Evolutionary conservation across 2,888 invertebrate species (phyloP).

Genomic region (Pristionchus fissidentatus): DNA sequence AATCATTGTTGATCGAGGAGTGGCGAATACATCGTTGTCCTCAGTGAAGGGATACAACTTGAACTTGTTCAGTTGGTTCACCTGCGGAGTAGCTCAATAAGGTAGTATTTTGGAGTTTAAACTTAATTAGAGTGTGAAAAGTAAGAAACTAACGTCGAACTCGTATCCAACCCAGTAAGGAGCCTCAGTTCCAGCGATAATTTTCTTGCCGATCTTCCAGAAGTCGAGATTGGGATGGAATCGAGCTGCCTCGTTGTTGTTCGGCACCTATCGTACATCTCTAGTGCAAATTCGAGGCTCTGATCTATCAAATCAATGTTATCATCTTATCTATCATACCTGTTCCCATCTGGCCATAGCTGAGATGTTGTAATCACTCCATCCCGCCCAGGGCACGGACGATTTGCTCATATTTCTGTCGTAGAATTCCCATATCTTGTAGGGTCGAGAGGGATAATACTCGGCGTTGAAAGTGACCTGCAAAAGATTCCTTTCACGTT

Average conservation of each 20-base stretch:
- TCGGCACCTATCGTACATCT: constrained; percentile 54
- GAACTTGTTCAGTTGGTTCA: constrained; percentile 71
- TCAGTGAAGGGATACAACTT: constrained; percentile 73
- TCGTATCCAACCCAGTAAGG: constrained; percentile 75
- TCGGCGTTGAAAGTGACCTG: constrained; percentile 74
- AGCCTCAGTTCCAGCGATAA: constrained; percentile 74
- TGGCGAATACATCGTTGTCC: constrained; percentile 72
- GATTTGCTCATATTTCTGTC: constrained; percentile 72
- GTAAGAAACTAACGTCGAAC: constrained; percentile 66
- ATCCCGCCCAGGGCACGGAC: constrained; percentile 72
- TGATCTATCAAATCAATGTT: not conserved
- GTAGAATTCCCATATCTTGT: constrained; percentile 76
- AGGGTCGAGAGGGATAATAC: constrained; percentile 74
- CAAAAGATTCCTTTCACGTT: not conserved
- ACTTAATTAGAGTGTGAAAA: not conserved
- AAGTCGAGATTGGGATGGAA: constrained; percentile 76
- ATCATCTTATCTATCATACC: constrained; percentile 36
- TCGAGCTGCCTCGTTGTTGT: constrained; percentile 65
- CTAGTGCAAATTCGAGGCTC: no score
- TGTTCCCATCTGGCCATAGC: constrained; percentile 74
- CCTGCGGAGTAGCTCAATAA: no score
- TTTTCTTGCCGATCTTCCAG: constrained; percentile 72
- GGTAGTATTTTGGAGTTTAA: not conserved
- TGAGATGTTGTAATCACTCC: constrained; percentile 74
- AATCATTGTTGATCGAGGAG: constrained; percentile 71